Evolutionary conservation across 2,888 invertebrate genomes (phyloP), one percentile per base, ranked within the genome.

Genomic region (Bedellia somnulentella): DNA sequence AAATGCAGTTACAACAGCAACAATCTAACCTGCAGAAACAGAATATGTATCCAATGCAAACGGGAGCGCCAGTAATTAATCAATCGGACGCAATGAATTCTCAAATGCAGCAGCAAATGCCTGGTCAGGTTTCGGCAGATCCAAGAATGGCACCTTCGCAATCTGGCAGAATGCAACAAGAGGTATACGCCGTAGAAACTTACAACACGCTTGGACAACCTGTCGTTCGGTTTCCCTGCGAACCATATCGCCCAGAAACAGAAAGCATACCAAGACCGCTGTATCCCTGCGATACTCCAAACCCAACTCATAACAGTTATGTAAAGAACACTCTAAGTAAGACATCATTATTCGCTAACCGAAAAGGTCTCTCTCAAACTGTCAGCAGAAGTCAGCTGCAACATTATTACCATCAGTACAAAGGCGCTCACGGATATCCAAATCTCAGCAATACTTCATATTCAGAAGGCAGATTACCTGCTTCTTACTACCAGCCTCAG

Each of bases 181-280:
- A n/a, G n/a, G n/a, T n/a, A n/a, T n/a, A n/a, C n/a, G 33, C 42
- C 36, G 15, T 38, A 39, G 37, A 48, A 42, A 15, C 41, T 5
- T 68, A 56, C 34, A 71, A 73, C 32, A 67, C 68, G n/a, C 46
- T 73, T 18, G 73, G 71, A 3, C 71, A 71, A 36, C 67, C 66
- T 14, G 44, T 71, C 15, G 49, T 68, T 38, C 44, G 57, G 41
- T n/a, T 59, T n/a, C 54, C 63, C 11, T 52, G 54, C 2, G 44
- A 43, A 22, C 30, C 46, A 23, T 70, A 51, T 34, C 52, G 48
- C 14, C 35, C 36, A 12, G 37, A 41, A 9, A 47, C 47, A 31
- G 48, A 54, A 10, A 36, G 32, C 22, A 37, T 57, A 12, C 70
- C 63, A 1, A 68, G 68, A 44, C 64, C 68, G 1, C 37, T 67